Evolutionary conservation across 2,888 invertebrate genomes (phyloP).

Genomic region (Pandemis cinnamomeana): DNA sequence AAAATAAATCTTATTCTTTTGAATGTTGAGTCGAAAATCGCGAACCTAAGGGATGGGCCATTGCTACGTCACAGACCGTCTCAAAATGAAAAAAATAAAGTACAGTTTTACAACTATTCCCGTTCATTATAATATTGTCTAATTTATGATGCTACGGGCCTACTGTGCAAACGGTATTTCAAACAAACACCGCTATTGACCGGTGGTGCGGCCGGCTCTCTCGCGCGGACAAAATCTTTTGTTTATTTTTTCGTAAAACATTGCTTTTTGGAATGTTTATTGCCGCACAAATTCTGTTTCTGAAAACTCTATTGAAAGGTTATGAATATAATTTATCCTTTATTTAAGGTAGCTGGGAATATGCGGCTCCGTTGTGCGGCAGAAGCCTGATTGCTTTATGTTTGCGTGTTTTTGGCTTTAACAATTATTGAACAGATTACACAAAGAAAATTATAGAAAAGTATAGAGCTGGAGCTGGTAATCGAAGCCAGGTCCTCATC

Average conservation of each 20-base stretch:
- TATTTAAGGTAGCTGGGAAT: constrained; percentile 67
- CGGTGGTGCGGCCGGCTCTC: constrained; percentile 50
- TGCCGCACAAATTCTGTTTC: constrained; percentile 71
- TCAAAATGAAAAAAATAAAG: constrained; percentile 57
- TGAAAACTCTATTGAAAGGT: constrained; percentile 58
- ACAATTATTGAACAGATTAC: no score
- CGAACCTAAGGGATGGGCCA: not conserved
- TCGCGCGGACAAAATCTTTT: constrained; percentile 53
- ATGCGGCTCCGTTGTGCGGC: constrained; percentile 41
- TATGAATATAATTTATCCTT: constrained; percentile 62
- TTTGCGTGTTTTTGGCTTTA: not conserved
- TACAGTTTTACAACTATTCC: constrained; percentile 78
- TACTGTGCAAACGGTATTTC: constrained; percentile 67
- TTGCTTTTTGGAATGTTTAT: constrained; percentile 65
- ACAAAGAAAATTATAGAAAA: no score
- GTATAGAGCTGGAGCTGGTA: no score
- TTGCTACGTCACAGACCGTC: constrained; percentile 35
- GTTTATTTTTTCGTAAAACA: constrained; percentile 71
- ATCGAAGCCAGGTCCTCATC: no score
- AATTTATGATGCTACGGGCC: constrained; percentile 74
- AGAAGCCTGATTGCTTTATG: not conserved
- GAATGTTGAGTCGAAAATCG: constrained; percentile 8
- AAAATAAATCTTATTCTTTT: constrained; percentile 9
- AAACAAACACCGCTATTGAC: constrained; percentile 66
- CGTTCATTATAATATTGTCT: constrained; percentile 72